Percentiles rank a stretch among this genome's conserved stretches.
phyloP scores from a whole-genome alignment of 2,113 vertebrate species.

The Asarcornis scutulata region DNA sequence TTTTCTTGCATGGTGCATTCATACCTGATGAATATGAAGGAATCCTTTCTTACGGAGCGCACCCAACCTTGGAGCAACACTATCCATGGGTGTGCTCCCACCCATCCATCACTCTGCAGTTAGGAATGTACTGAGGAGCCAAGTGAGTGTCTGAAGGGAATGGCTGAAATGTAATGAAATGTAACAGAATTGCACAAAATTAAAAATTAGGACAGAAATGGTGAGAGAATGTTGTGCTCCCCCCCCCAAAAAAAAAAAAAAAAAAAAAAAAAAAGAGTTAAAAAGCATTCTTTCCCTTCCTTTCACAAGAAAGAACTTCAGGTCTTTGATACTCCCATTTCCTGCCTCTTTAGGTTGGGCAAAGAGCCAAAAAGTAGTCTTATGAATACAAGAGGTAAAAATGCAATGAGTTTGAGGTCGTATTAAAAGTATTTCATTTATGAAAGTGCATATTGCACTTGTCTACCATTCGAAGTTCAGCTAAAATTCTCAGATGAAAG shows the following conservation, averaged over 20 bases:
- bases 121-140: neutral
- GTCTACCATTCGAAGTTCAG: neutral
- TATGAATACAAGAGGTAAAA: conserved; percentile 36
- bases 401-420: neutral
- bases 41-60: neutral
- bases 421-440: neutral
- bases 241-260: neutral
- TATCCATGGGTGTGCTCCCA: neutral
- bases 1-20: neutral
- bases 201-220: neutral
- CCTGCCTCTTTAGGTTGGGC: neutral
- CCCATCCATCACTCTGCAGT: neutral
- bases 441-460: neutral
- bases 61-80: too few species aligned
- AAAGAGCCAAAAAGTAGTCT: neutral
- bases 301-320: conserved; percentile 51
- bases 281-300: neutral
- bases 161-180: neutral
- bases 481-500: neutral
- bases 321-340: conserved; percentile 59
- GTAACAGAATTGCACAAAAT: neutral
- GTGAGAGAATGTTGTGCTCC: neutral
- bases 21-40: neutral
- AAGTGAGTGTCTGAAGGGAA: neutral
- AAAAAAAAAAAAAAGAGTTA: neutral